Conservation (phyloP, 2,797 vertebrate species). For the Xenentodon cancila region DNA sequence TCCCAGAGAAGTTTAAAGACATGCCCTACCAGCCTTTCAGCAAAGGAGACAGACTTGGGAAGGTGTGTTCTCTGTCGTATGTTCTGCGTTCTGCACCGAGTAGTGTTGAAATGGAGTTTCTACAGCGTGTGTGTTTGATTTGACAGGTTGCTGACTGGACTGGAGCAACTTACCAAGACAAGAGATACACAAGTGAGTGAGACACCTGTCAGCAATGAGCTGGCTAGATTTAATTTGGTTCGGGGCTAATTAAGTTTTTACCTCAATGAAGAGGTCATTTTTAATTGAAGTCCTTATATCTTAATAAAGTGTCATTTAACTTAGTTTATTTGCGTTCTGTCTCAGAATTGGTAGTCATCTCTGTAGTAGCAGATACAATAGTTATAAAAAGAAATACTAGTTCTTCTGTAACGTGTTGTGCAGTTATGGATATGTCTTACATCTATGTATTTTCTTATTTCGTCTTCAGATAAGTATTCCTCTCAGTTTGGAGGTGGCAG, state of each 20-base stretch:
- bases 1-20: constrained; percentile 97
- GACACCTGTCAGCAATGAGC: not conserved
- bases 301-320: too few species aligned
- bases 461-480: constrained; percentile 92
- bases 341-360: too few species aligned
- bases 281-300: too few species aligned
- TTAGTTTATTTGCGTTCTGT: too few species aligned
- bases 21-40: constrained; percentile 99
- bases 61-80: constrained; percentile 77
- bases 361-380: too few species aligned
- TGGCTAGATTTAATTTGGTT: not conserved
- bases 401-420: too few species aligned
- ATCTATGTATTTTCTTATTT: not conserved
- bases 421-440: too few species aligned
- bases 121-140: not conserved
- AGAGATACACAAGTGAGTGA: constrained; percentile 96
- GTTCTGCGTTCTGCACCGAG: rapidly evolving
- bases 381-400: too few species aligned
- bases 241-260: not conserved
- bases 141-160: constrained; percentile 97
- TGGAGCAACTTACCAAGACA: constrained; percentile 98
- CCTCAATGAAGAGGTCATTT: too few species aligned
- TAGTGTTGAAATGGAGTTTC: not conserved
- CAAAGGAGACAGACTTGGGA: constrained; percentile 97
- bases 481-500: constrained; percentile 98